These are phyloP conservation scores for Mycalesis mineus DNA, from an alignment of 2,888 invertebrate species.

Conservation along the genomic window DNA sequence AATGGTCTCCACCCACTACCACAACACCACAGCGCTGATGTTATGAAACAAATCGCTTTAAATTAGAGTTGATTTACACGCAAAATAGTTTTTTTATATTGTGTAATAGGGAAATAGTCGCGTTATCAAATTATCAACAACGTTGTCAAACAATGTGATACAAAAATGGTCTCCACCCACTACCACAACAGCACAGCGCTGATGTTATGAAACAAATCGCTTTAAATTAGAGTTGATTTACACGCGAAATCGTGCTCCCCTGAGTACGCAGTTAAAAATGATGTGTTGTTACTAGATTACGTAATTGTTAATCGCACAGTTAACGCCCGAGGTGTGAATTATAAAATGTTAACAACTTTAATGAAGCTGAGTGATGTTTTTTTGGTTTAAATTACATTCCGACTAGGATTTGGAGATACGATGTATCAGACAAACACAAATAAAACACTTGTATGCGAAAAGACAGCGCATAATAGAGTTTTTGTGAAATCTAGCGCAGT, in stretches of 20 bases:
- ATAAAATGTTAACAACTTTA: too few species aligned
- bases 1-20: neutral
- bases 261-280: slow-evolving; percentile 9
- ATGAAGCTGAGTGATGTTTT: too few species aligned
- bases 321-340: neutral
- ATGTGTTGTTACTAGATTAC: slow-evolving; percentile 5
- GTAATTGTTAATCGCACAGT: slow-evolving; percentile 29
- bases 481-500: too few species aligned
- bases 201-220: slow-evolving; percentile 4
- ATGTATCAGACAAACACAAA: too few species aligned
- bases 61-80: slow-evolving; percentile 17
- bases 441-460: too few species aligned
- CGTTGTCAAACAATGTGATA: too few species aligned
- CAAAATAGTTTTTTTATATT: too few species aligned
- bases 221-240: slow-evolving; percentile 16
- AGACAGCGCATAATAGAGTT: too few species aligned
- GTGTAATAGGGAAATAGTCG: too few species aligned
- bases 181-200: neutral
- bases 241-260: slow-evolving; percentile 12
- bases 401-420: too few species aligned
- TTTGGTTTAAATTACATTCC: too few species aligned
- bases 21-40: neutral
- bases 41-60: slow-evolving; percentile 5
- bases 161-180: neutral
- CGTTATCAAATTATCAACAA: too few species aligned